Base-by-base conservation (phyloP, 2,888 invertebrate genomes). In the Epirrhoe alternata region DNA sequence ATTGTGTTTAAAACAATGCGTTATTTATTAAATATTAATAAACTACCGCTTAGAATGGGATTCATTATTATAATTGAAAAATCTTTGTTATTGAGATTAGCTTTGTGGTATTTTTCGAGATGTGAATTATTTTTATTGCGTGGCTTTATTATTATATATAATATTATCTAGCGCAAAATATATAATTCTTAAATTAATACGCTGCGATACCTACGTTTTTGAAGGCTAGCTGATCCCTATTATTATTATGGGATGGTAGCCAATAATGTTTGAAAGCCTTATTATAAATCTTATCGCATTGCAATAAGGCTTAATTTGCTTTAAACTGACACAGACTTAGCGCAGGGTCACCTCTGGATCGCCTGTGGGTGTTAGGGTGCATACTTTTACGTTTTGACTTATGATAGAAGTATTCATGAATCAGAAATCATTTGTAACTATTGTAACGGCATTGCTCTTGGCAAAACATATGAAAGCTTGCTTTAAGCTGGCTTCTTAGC, bases 1-100 rank as follows among this genome's bases (percentile, higher is more conserved):
- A 67, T 56, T 61, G 55, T 59, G 42, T 35, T 51, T 53, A 56
- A 30, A 64, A 64, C 64, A 68, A 68, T 68, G 56, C 56, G 6
- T 53, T 64, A 55, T 68, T 64, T 54, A 64, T 68, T 64, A 3
- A 45, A 61, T 61, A 52, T 67, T 51, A 63, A 63, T 63, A 63
- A 56, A 66, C 66, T 59, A 66, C 35, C 24, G 38, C 55, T 59
- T 59, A 59, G 42, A 59, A 59, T 45, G 50, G 24, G 50, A 55
- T 61, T 55, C 50, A 42, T 42, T 24, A 42, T 42, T 42, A 42
- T 12, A 42, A 42, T 42, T 12, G 38, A 42, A 42, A 42, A 42
- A 42, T 42, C 12, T 0, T 42, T 42, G 12, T 12, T 42, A 42
- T 42, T 42, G 38, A 42, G 38, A 42, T 4, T 42, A 12, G 12